phyloP scores from a whole-genome alignment of 1,140 invertebrate genomes.

The Phthorimaea operculella region DNA sequence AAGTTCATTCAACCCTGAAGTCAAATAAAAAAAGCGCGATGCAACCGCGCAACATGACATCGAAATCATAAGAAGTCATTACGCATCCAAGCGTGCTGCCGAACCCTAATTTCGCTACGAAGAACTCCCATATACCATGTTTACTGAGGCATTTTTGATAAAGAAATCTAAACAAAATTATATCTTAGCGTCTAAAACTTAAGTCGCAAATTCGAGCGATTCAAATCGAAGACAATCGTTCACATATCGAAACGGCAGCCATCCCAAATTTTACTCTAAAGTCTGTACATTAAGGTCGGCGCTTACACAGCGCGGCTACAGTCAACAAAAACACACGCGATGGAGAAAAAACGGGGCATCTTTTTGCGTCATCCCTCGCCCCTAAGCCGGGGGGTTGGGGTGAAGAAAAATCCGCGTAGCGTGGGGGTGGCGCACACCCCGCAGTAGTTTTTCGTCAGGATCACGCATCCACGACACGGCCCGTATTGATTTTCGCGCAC shows the following conservation, averaged over 20 bases:
- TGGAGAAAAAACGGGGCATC: conserved; percentile 31
- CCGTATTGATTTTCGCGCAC: conserved; percentile 38
- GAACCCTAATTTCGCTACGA: conserved; percentile 32
- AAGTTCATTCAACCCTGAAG: conserved; percentile 23
- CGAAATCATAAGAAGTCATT: conserved; percentile 42
- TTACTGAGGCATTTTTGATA: conserved; percentile 27
- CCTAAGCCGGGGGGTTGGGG: conserved; percentile 31
- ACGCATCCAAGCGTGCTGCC: conserved; percentile 26
- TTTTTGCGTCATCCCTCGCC: conserved; percentile 31
- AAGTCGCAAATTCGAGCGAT: conserved; percentile 3
- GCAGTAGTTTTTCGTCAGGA: conserved; percentile 39
- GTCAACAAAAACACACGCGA: conserved; percentile 37
- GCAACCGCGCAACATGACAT: conserved; percentile 32
- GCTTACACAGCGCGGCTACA: conserved; percentile 5
- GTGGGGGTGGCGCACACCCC: conserved; percentile 18
- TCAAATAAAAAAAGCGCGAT: conserved; percentile 21
- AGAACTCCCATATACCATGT: conserved; percentile 35
- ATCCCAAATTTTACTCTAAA: conserved; percentile 4
- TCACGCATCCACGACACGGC: conserved; percentile 33
- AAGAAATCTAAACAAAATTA: conserved; percentile 8
- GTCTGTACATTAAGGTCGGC: neutral
- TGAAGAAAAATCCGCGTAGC: conserved; percentile 46
- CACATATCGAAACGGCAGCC: conserved; percentile 18
- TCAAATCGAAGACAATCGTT: conserved; percentile 21
- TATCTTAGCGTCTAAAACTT: neutral